These are phyloP conservation scores for Drosophila tani DNA, from an alignment of 1,140 invertebrate genomes.

Conservation along the genomic window DNA sequence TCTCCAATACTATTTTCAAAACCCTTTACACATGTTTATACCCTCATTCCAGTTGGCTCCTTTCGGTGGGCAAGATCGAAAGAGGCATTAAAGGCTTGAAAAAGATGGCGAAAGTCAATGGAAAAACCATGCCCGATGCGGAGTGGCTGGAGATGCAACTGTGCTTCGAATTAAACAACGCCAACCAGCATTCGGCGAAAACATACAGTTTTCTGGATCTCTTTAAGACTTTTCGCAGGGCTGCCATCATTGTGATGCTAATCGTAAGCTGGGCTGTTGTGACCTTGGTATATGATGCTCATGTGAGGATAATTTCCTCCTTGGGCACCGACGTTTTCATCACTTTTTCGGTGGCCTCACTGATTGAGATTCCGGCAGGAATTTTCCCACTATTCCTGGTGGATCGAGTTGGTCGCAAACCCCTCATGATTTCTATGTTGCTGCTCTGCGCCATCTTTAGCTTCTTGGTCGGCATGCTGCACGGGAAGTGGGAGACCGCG, in stretches of 20 bases:
- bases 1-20: too few relatives aligned
- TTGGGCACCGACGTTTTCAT: constrained; percentile 92
- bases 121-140: constrained; percentile 89
- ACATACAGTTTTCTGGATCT: constrained; percentile 91
- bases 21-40: too few relatives aligned
- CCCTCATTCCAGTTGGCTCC: constrained; percentile 88
- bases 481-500: constrained; percentile 88
- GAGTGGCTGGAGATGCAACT: constrained; percentile 89
- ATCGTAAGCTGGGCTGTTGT: constrained; percentile 94
- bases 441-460: constrained; percentile 91
- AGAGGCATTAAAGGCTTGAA: constrained; percentile 90
- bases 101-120: constrained; percentile 92
- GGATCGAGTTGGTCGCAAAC: constrained; percentile 92
- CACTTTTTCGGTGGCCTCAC: constrained; percentile 92
- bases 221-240: constrained; percentile 89
- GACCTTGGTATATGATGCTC: constrained; percentile 93
- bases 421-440: constrained; percentile 92
- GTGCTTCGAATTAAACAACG: constrained; percentile 78
- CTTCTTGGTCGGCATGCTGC: constrained; percentile 89
- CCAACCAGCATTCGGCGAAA: constrained; percentile 88
- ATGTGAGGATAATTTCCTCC: constrained; percentile 92
- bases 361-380: constrained; percentile 90
- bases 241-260: constrained; percentile 90
- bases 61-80: constrained; percentile 92
- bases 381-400: constrained; percentile 91